A percentile compares a stretch with the other conserved stretches of the same genome.
These are phyloP conservation scores for Perccottus glenii DNA, from an alignment of 2,113 vertebrate genomes.

Conservation along the genomic window DNA sequence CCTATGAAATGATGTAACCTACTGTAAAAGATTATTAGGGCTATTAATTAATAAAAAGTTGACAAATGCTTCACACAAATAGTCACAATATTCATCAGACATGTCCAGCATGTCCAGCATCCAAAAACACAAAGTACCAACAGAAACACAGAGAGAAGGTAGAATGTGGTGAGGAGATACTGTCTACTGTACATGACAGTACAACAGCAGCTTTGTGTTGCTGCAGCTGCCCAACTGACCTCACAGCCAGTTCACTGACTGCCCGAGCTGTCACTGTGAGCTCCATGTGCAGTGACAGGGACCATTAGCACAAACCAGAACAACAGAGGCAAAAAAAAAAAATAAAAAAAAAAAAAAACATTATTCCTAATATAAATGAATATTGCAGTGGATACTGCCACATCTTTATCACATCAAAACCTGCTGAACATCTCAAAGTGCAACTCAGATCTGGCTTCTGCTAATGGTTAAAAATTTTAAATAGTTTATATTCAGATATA, in stretches of 20 bases:
- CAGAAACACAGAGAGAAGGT: slow-evolving; percentile 7
- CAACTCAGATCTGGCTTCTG: not conserved
- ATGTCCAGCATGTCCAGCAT: slow-evolving; percentile 18
- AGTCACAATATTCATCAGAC: slow-evolving; percentile 2
- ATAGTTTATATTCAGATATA: too few species aligned
- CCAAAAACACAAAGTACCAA: slow-evolving; percentile 1
- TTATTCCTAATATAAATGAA: too few species aligned
- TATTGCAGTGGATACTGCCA: too few species aligned
- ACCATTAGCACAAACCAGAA: not conserved
- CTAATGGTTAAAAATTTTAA: too few species aligned
- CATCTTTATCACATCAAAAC: not conserved
- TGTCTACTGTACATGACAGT: slow-evolving; percentile 14
- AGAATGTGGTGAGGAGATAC: slow-evolving; percentile 3
- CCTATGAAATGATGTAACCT: not conserved
- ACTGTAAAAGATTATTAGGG: too few species aligned
- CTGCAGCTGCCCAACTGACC: slow-evolving; percentile 38
- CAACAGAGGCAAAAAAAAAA: not conserved
- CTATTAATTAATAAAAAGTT: not conserved
- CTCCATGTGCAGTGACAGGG: slow-evolving; percentile 8
- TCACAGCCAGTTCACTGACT: not conserved
- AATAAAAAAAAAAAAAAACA: too few species aligned
- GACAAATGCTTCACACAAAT: not conserved
- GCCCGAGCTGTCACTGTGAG: slow-evolving; percentile 11
- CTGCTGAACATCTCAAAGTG: slow-evolving; percentile 25
- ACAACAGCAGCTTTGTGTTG: slow-evolving; percentile 50